Base-by-base conservation (phyloP, 1,140 invertebrate genomes). In the Neodiprion fabricii region DNA sequence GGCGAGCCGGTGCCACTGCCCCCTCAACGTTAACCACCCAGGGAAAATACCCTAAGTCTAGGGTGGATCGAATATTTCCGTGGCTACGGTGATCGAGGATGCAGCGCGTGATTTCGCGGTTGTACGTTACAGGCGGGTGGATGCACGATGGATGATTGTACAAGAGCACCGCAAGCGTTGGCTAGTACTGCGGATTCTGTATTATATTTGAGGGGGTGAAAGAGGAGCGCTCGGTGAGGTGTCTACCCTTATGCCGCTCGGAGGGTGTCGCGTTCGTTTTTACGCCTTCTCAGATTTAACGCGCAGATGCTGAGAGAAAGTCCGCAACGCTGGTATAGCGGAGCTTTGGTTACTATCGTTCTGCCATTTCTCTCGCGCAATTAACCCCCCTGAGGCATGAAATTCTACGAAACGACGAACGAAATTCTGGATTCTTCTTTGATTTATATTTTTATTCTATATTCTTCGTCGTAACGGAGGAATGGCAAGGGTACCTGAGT, bases 251-350 rank as follows among this genome's bases (percentile, higher is more conserved):
- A 65, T 14, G 12, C 17, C 12, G 12, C 61, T 17, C 2, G 4
- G 53, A 61, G n/a, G 53, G 53, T 61, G 53, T 61, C 53, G 53
- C 53, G 53, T 61, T 61, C 53, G n/a, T 17, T 61, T 61, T 61
- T 61, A 61, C 53, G 53, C 11, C 11, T 61, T 61, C 53, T 61
- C 53, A 61, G 53, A 61, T 61, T 61, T 61, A 61, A 61, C 53
- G 53, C n/a, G 53, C 28, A 5, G 1, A 40, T 61, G 53, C 5
- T 9, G 53, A 8, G 50, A 11, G 11, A 61, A 61, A 1, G n/a
- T 17, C n/a, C n/a, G 53, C 53, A 9, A 40, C 28, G 28, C 28
- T 5, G 28, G 28, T 5, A 21, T 21, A 40, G 28, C 28, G 28
- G 28, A 40, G 53, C 11, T 61, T 14, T 17, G 11, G 53, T 61